phyloP scores from a whole-genome alignment of 2,888 invertebrate genomes.

The Dolomedes plantarius region DNA sequence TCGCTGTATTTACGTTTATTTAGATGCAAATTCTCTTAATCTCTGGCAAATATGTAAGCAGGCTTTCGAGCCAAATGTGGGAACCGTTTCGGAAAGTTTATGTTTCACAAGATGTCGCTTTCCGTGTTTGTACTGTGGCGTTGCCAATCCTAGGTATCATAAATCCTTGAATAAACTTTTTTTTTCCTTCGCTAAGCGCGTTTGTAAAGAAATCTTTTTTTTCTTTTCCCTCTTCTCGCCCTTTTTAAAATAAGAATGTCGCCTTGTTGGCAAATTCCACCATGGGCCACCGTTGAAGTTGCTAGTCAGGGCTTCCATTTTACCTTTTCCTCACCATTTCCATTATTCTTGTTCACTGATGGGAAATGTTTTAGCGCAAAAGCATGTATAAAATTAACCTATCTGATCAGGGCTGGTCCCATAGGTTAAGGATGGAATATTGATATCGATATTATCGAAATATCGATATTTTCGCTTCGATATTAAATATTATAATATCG shows the following conservation, averaged over 20 bases:
- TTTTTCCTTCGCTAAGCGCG: not conserved
- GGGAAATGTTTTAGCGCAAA: too few relatives aligned
- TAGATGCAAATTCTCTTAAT: not conserved
- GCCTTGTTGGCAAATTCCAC: conserved; percentile 17
- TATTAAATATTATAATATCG: too few relatives aligned
- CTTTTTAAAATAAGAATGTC: not conserved
- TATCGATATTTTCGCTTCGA: too few relatives aligned
- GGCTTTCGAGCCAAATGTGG: conserved; percentile 3
- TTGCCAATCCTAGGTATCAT: conserved; percentile 24
- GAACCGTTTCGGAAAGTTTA: not conserved
- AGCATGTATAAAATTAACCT: too few relatives aligned
- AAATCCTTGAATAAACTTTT: conserved; percentile 15
- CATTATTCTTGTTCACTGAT: too few relatives aligned
- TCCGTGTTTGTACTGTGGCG: conserved; percentile 16
- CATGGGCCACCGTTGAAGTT: conserved; percentile 20
- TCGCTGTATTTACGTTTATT: not conserved
- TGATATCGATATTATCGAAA: too few relatives aligned
- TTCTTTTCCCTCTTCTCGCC: not conserved
- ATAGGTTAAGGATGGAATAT: too few relatives aligned
- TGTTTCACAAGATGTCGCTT: not conserved
- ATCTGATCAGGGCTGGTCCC: too few relatives aligned
- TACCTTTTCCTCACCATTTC: too few relatives aligned
- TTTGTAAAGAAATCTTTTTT: not conserved
- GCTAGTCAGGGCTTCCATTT: too few relatives aligned
- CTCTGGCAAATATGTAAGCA: not conserved